Evolutionary conservation across 2,888 invertebrate genomes (phyloP).

Genomic region (Chloromyia formosa): DNA sequence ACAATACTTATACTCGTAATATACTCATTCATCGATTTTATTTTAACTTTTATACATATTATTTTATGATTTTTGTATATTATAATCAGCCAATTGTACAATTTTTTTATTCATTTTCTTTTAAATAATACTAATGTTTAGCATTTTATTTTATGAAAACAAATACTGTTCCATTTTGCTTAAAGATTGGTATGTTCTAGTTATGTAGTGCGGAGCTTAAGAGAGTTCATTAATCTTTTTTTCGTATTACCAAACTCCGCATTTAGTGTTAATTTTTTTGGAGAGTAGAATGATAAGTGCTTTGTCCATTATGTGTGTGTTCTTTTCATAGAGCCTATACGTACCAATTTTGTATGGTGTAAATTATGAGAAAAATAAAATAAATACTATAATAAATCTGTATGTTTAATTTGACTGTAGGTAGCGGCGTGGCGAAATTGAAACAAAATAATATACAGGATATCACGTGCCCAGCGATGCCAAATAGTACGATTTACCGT

Average conservation of each 20-base stretch:
- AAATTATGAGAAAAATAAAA: slow-evolving; percentile 41
- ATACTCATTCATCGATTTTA: slow-evolving; percentile 19
- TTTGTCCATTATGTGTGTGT: slow-evolving; percentile 9
- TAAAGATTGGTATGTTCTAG: too few species aligned
- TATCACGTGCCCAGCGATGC: too few species aligned
- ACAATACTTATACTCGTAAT: slow-evolving; percentile 1
- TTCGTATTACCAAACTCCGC: too few species aligned
- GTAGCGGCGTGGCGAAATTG: too few species aligned
- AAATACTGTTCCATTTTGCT: too few species aligned
- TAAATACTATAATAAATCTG: slow-evolving; percentile 4
- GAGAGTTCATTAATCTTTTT: too few species aligned
- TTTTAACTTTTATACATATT: background rate
- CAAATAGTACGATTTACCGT: too few species aligned
- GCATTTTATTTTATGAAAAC: background rate
- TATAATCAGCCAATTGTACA: slow-evolving; percentile 5
- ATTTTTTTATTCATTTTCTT: slow-evolving; percentile 21
- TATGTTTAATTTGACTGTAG: background rate
- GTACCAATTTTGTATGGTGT: slow-evolving; percentile 36
- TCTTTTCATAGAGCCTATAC: slow-evolving; percentile 31
- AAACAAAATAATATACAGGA: too few species aligned
- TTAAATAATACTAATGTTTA: background rate
- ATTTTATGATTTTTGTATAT: background rate
- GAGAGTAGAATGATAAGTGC: background rate
- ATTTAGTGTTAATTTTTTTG: too few species aligned
- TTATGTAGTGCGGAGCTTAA: too few species aligned